Base-by-base conservation (phyloP, 2,797 vertebrate genomes). In the Xenops minutus region DNA sequence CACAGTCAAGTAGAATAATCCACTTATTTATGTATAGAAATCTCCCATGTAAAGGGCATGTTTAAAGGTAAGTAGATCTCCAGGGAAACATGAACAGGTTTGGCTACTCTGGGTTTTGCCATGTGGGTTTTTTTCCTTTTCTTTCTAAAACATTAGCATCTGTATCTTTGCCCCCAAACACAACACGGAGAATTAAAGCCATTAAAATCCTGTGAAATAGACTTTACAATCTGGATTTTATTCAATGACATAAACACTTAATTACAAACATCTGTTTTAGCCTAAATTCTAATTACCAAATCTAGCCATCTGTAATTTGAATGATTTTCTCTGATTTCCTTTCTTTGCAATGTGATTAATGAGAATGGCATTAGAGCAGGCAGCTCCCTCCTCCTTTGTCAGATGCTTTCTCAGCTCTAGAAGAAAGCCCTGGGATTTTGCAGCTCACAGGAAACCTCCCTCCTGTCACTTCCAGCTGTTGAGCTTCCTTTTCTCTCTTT, bases 251-350 rank as follows among this genome's bases (percentile, higher is more conserved):
- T 97, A 98, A 98, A 98, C 96, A 97, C 97, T 98, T 98, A 98
- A 98, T 98, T 97, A 98, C 98, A 97, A 98, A 98, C 98, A 98
- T 98, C 98, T 98, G 98, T 89, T 98, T 98, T 96, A 96, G 96
- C 82, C 97, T 95, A 97, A 98, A 97, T 97, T 98, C 98, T 98
- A 98, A 98, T 98, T 97, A 98, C 98, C 97, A 98, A 97, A 98
- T 97, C 97, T 97, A 93, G 94, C 97, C 97, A 98, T 97, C 98
- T 98, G 97, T 96, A 98, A 98, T 98, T 98, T 98, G 96, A 97
- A 97, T 92, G 96, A 97, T 98, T 98, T 97, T 94, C 96, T 93
- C 94, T 79, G 54, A 97, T 97, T 98, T 98, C 96, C 85, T 85
- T 97, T 97, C 97, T 97, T 98, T 98, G 97, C 91, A 14, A 91